Percentiles rank a stretch among this genome's conserved stretches.
These are phyloP conservation scores for Notodonta dromedarius DNA, from an alignment of 2,888 invertebrate genomes.

Conservation along the genomic window DNA sequence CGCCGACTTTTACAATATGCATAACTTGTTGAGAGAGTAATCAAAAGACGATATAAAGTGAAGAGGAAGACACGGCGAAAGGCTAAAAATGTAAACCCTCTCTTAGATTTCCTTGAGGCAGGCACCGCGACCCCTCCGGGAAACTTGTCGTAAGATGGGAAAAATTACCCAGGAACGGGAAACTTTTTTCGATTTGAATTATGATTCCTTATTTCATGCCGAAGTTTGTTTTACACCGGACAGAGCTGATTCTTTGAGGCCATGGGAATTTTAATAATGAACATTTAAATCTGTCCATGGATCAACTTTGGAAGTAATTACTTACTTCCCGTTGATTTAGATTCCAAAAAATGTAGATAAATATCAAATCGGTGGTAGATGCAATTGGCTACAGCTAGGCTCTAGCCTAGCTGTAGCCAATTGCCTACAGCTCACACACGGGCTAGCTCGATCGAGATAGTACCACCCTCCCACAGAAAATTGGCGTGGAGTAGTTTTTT, in stretches of 20 bases:
- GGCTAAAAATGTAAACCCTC: slow-evolving; percentile 83
- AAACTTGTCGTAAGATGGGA: slow-evolving; percentile 81
- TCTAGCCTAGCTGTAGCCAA: too few species aligned
- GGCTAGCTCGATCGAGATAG: too few species aligned
- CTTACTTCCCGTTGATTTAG: background rate
- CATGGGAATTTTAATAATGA: slow-evolving; percentile 65
- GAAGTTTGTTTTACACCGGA: slow-evolving; percentile 77
- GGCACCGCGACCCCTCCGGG: slow-evolving; percentile 74
- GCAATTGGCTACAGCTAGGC: too few species aligned
- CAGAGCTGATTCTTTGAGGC: slow-evolving; percentile 65
- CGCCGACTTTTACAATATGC: slow-evolving; percentile 79
- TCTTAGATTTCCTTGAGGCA: slow-evolving; percentile 77
- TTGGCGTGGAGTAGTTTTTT: too few species aligned
- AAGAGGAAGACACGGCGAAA: slow-evolving; percentile 80
- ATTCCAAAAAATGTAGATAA: background rate
- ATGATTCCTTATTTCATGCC: slow-evolving; percentile 83
- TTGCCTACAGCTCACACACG: too few species aligned
- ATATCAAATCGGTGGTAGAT: slow-evolving; percentile 1
- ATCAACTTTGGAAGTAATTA: slow-evolving; percentile 4
- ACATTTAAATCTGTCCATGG: slow-evolving; percentile 43
- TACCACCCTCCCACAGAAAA: too few species aligned
- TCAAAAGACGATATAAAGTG: slow-evolving; percentile 84
- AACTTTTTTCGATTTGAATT: slow-evolving; percentile 84
- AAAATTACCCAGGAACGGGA: slow-evolving; percentile 78
- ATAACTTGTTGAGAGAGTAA: slow-evolving; percentile 84